Evolutionary conservation across 2,888 invertebrate genomes (phyloP), one percentile per base, ranked within the genome.

Genomic region (Andrena hattorfiana): DNA sequence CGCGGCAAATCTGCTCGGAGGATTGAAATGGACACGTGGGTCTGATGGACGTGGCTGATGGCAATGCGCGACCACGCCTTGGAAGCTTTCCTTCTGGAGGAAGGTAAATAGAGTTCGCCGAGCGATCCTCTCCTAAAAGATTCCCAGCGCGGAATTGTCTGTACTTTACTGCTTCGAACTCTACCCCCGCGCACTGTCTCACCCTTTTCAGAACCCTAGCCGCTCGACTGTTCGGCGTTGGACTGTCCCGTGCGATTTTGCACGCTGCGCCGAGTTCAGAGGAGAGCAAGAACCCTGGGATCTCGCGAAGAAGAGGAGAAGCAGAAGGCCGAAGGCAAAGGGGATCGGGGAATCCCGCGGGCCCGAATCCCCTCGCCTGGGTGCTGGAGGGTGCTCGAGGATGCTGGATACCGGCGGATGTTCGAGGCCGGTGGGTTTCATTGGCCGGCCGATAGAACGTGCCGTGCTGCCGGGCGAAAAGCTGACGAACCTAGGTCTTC

Each of bases 401-500:
- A 60, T 48, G 32, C 51, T 32, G 32, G 32, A 8, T 32, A 32
- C 32, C 63, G 71, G 79, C 79, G 42, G 42, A 42, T 42, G 16
- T 16, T 70, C 71, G 83, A 83, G 79, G 66, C 28, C 62, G 76
- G 60, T 54, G 32, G 48, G 69, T 67, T 72, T 56, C 49, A 54
- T 73, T 48, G 42, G 35, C 42, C 49, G 79, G 79, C 72, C 72
- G 77, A 76, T 85, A 60, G 66, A 70, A 77, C 62, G 71, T 62
- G 49, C 70, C 73, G 76, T 60, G 83, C 77, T 68, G 81, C 60
- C 67, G 81, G 85, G 70, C 85, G 80, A 85, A 56, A 56, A 85
- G 74, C 83, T 87, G 89, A 89, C 86, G 83, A 87, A 89, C 89
- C 69, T 87, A 78, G 89, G 89, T 89, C 88, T 84, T 87, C 89